Evolutionary conservation across 2,888 invertebrate species (phyloP).

Genomic region (Agrenia bidenticulata): DNA sequence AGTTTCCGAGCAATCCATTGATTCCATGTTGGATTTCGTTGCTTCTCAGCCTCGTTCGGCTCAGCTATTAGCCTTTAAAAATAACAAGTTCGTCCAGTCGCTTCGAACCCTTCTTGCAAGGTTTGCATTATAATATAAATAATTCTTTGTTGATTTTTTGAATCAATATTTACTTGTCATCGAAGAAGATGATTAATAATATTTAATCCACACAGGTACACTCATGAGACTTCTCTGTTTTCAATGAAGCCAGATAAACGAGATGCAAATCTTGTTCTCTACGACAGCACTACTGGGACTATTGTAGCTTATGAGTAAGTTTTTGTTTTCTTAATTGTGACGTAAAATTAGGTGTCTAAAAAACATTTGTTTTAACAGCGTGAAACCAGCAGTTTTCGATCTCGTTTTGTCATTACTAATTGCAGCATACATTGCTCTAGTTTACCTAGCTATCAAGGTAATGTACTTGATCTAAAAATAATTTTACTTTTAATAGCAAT

Average conservation of each 20-base stretch:
- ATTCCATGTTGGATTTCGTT: constrained; percentile 74
- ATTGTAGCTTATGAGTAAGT: constrained; percentile 84
- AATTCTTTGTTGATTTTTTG: constrained; percentile 19
- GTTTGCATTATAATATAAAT: constrained; percentile 42
- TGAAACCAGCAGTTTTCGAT: constrained; percentile 97
- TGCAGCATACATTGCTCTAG: constrained; percentile 74
- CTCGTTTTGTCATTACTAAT: constrained; percentile 86
- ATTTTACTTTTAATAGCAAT: not conserved
- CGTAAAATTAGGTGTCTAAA: too few species aligned
- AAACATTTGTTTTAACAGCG: too few species aligned
- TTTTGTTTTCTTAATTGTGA: too few species aligned
- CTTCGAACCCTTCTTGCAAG: constrained; percentile 69
- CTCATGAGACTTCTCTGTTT: constrained; percentile 55
- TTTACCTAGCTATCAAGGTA: constrained; percentile 76
- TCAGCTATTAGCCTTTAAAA: constrained; percentile 68
- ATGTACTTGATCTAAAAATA: constrained; percentile 6
- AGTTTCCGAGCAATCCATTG: constrained; percentile 71
- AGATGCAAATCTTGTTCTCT: constrained; percentile 91
- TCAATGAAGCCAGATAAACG: constrained; percentile 74
- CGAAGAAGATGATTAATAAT: not conserved
- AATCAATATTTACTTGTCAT: not conserved
- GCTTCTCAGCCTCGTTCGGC: constrained; percentile 73
- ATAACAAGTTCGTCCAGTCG: constrained; percentile 68
- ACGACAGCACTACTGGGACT: constrained; percentile 74
- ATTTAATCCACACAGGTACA: constrained; percentile 33